Conservation (phyloP, 2,797 vertebrate species). For the Sebastes hopkinsi region DNA sequence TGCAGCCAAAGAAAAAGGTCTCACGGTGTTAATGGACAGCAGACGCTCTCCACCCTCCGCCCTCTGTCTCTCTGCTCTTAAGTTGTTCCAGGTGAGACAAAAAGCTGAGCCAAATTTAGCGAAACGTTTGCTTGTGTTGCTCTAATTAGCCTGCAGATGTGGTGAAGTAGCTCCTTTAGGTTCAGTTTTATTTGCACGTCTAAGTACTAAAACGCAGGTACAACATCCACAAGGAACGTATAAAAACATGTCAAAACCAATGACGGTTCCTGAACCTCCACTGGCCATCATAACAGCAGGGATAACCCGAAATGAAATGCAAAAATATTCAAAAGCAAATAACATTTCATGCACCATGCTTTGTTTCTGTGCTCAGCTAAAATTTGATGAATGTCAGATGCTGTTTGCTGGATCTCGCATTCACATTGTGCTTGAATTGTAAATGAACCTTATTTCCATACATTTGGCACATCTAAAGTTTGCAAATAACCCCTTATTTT, state of each 20-base stretch:
- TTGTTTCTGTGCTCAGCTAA: not conserved
- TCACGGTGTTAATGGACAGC: conserved; percentile 83
- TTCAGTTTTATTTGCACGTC: not conserved
- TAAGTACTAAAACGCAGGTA: not conserved
- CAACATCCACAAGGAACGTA: not conserved
- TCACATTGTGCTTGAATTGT: conserved; percentile 1
- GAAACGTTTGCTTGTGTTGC: conserved; percentile 25
- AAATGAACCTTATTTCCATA: conserved; percentile 3
- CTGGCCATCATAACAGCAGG: not conserved
- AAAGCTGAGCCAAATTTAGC: conserved; percentile 2
- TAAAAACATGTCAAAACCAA: not conserved
- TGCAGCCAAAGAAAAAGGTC: conserved; percentile 79
- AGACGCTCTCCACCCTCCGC: conserved; percentile 67
- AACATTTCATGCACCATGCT: not conserved
- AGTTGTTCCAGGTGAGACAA: conserved; percentile 80
- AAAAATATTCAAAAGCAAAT: not conserved
- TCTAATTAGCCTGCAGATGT: conserved; percentile 34
- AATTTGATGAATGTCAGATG: conserved; percentile 25
- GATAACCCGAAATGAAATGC: not conserved
- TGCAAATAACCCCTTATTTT: not conserved
- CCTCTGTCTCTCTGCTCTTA: conserved; percentile 74
- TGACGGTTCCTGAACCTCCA: not conserved
- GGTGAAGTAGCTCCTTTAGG: not conserved
- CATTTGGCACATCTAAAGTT: conserved; percentile 1
- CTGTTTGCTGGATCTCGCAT: not conserved